Percentiles rank a stretch among this genome's conserved stretches.
These are phyloP conservation scores for Pandion haliaetus DNA, from an alignment of 2,113 vertebrate genomes.

Conservation along the genomic window DNA sequence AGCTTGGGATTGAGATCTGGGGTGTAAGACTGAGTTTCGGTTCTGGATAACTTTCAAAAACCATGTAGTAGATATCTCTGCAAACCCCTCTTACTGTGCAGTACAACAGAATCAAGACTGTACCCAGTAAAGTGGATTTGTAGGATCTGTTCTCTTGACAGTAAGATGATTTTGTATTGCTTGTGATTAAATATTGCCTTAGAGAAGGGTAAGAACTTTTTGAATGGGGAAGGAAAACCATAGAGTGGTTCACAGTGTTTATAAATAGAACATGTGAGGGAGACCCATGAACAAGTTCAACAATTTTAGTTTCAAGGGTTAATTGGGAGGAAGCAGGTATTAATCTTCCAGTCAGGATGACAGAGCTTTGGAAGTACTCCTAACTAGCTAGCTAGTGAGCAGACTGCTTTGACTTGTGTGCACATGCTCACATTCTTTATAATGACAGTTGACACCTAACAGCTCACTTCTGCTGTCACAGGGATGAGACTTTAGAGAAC, in stretches of 20 bases:
- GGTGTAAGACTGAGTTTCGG: not conserved
- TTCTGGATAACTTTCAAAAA: not conserved
- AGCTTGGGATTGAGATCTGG: not conserved
- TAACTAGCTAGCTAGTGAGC: not conserved
- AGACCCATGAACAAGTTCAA: not conserved
- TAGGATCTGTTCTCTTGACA: not conserved
- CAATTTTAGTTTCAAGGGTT: not conserved
- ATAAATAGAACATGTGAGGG: not conserved
- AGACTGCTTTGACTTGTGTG: not conserved
- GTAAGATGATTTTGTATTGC: not conserved
- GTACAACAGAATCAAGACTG: not conserved
- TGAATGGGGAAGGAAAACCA: not conserved
- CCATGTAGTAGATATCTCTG: not conserved
- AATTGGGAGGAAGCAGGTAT: not conserved
- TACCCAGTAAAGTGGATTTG: not conserved
- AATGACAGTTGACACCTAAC: not conserved
- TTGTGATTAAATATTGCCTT: slow-evolving; percentile 10
- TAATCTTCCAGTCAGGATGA: not conserved
- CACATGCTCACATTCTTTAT: not conserved
- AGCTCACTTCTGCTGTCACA: not conserved
- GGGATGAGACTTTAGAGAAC: not conserved
- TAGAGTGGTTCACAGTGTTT: not conserved
- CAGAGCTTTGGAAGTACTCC: not conserved
- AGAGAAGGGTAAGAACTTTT: not conserved
- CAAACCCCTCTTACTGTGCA: not conserved